Evolutionary conservation across 2,888 invertebrate genomes (phyloP), one percentile per base, ranked within the genome.

Genomic region (Willowsia nigromaculata): DNA sequence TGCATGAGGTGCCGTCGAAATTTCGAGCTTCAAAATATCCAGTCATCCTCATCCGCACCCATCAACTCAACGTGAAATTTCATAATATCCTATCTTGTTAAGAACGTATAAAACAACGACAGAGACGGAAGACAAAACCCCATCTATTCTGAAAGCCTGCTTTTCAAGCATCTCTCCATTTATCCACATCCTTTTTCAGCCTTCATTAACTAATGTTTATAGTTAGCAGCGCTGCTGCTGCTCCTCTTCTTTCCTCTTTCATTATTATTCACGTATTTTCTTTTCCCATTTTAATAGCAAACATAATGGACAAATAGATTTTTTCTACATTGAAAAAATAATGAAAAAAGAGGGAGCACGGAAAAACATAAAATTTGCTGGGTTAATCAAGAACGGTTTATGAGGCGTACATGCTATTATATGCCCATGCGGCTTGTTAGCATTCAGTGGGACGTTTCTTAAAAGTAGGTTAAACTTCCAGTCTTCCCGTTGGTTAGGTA

Each of bases 21-120:
- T 4, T 43, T 1, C 22, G n/a, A 40, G 71, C 22, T 18, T 59
- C 18, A 25, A 6, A 15, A 13, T 15, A 62, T n/a, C 33, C 37
- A 37, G 37, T 68, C 65, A 18, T 62, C 37, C 4, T 62, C 62
- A 56, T 56, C 56, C 33, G n/a, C n/a, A 25, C 68, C 37, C 68
- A 68, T 68, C 40, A 71, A n/a, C 40, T 71, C 43, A 37, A 71
- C 40, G 18, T 40, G 71, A 71, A 71, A 71, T 43, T 71, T 40
- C 25, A 22, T 43, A 40, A 71, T 43, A 33, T 40, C 25, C 22
- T 43, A 40, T 18, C 25, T 68, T 68, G 68, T 2, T 33, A 65
- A 30, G 33, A 27, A 37, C 5, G n/a, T 1, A 30, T 30, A 62
- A 62, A 62, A 62, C 59, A 30, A 22, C 53, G 13, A 13, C 59